phyloP scores from a whole-genome alignment of 1,140 invertebrate species.

The Cydia fagiglandana region DNA sequence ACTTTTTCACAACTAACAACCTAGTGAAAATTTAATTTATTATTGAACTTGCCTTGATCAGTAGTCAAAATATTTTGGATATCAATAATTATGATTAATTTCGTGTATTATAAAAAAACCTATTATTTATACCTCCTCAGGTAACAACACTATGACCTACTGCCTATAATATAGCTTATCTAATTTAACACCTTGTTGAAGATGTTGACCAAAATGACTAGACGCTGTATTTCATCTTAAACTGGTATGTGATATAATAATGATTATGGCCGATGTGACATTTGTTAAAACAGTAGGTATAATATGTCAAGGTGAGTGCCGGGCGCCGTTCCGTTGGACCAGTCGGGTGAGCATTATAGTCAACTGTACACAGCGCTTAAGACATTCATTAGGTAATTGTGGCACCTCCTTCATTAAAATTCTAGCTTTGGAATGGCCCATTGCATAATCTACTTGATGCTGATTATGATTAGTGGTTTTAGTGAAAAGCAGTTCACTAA shows the following conservation, averaged over 20 bases:
- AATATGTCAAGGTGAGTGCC: conserved; percentile 44
- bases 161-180: too few species aligned
- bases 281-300: conserved; percentile 30
- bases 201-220: neutral
- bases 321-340: conserved; percentile 35
- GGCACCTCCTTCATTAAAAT: conserved; percentile 5
- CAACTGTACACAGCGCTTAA: neutral
- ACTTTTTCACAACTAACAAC: too few species aligned
- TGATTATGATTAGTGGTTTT: neutral
- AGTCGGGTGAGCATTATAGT: conserved; percentile 2
- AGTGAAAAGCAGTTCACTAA: neutral
- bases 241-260: conserved; percentile 4
- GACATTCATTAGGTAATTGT: conserved; percentile 7
- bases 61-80: too few species aligned
- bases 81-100: too few species aligned
- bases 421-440: conserved; percentile 1
- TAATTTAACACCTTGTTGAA: neutral
- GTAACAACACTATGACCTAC: neutral
- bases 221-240: neutral
- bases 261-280: conserved; percentile 32
- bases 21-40: too few species aligned
- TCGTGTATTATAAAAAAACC: too few species aligned
- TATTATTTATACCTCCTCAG: too few species aligned
- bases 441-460: neutral
- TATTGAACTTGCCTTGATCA: too few species aligned